phyloP scores from a whole-genome alignment of 2,888 invertebrate genomes.

The Tetanocera ferruginea region DNA sequence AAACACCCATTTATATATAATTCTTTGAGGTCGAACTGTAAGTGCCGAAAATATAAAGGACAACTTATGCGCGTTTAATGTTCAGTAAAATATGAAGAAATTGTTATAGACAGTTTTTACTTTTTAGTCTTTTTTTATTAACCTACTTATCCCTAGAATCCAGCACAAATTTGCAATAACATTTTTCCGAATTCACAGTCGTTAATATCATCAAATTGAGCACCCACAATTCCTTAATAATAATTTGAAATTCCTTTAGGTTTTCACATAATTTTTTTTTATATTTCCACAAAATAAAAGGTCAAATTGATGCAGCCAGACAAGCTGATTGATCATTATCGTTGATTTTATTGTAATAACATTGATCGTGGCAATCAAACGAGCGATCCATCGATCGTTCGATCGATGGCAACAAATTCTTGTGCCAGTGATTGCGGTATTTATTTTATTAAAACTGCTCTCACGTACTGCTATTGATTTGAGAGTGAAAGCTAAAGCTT shows the following conservation, averaged over 20 bases:
- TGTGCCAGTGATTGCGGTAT: not conserved
- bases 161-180: not conserved
- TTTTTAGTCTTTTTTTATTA: no score
- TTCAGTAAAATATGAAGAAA: no score
- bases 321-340: slow-evolving; percentile 55
- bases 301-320: slow-evolving; percentile 46
- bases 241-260: no score
- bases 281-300: slow-evolving; percentile 9
- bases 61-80: no score
- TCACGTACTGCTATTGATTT: slow-evolving; percentile 37
- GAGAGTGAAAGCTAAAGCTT: slow-evolving; percentile 40
- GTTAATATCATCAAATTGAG: no score
- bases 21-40: no score
- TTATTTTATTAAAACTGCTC: slow-evolving; percentile 10
- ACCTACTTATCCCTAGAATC: no score
- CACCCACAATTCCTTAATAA: no score
- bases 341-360: slow-evolving; percentile 48
- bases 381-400: slow-evolving; percentile 29
- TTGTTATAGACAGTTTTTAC: no score
- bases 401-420: not conserved
- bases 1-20: no score
- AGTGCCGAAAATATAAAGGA: no score
- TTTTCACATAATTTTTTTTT: not conserved
- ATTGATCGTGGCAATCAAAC: slow-evolving; percentile 15
- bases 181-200: not conserved